Conservation (phyloP, 2,888 invertebrate genomes). For the Cantharis rufa region DNA sequence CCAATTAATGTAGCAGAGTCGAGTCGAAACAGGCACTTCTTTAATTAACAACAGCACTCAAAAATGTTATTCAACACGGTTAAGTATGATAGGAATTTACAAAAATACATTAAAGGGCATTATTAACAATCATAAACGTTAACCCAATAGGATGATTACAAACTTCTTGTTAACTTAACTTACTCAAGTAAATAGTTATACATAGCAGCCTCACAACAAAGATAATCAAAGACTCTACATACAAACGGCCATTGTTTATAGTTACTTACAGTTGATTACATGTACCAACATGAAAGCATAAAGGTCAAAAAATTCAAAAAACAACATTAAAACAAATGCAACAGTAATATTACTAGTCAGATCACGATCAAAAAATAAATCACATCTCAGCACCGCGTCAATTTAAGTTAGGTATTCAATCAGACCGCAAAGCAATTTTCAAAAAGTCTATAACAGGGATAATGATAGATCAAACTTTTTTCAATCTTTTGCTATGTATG, state of each 20-base stretch:
- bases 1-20: neutral
- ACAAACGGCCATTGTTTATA: neutral
- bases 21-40: neutral
- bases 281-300: neutral
- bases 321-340: neutral
- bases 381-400: neutral
- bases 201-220: neutral
- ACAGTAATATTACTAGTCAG: neutral
- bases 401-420: neutral
- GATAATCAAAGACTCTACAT: neutral
- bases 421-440: neutral
- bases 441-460: neutral
- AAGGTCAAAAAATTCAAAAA: neutral
- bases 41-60: neutral
- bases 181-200: neutral
- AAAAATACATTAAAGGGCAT: neutral
- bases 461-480: neutral
- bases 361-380: neutral
- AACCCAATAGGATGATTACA: neutral
- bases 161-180: neutral
- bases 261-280: neutral
- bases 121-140: neutral
- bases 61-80: neutral
- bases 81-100: neutral
- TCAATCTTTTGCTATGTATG: neutral